Evolutionary conservation across 2,797 vertebrate genomes (phyloP), one percentile per base, ranked within the genome.

Genomic region (Odontamblyopus rebecca): DNA sequence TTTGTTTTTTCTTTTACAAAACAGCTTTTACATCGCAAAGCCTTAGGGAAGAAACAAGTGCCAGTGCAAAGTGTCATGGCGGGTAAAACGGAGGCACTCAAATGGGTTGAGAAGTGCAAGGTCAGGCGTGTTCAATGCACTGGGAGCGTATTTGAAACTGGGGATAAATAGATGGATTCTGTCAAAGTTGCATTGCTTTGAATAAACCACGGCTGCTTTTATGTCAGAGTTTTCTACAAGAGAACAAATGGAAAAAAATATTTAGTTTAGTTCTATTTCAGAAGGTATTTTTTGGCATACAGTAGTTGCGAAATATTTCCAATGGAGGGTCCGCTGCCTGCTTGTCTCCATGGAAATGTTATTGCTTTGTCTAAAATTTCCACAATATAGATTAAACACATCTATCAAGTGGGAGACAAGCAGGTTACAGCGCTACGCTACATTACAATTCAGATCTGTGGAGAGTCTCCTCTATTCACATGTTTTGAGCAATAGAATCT

Each of bases 1-100:
- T 23, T 23, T 23, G 23, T 23, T 32, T 44, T 62, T 64, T 15
- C 19, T 38, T 18, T 30, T 64, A 72, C 30, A 32, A 38, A 71
- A 35, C 56, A 67, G 60, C 67, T 59, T 44, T 27, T 35, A 66
- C 64, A 69, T 67, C 26, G 41, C 29, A 11, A 16, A 30, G 72
- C 68, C 70, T 73, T 44, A 0, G 19, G 61, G 57, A 70, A 74
- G 63, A 74, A 71, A 71, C 63, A 73, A 44, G 68, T 73, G 61
- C 61, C 73, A 61, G 19, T 16, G 66, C 29, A 51, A 8, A n/a
- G 61, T 23, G 16, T 65, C 53, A 44, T 23, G 26, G 9, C 18
- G 19, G 19, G 65, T 57, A 67, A 74, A 53, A 62, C 68, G 6
- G 9, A 5, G 6, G n/a, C 15, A 6, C 32, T 68, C 18, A 27